Evolutionary conservation across 2,113 vertebrate species (phyloP).

Genomic region (Megalops atlanticus): DNA sequence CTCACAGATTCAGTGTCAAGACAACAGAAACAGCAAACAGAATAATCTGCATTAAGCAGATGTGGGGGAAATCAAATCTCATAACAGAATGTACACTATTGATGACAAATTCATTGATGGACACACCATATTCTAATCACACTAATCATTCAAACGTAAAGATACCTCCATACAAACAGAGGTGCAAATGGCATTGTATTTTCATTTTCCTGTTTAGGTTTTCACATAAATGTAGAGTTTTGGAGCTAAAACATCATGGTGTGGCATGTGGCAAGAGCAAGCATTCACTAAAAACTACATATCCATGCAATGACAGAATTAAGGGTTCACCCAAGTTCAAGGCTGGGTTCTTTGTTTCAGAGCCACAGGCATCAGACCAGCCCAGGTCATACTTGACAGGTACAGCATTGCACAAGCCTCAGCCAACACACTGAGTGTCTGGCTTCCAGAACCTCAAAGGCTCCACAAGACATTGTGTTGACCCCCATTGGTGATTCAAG

Average conservation of each 20-base stretch:
- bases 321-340: conserved; percentile 35
- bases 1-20: not conserved
- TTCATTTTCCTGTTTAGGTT: no score
- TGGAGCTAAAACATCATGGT: no score
- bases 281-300: no score
- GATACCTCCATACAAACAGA: no score
- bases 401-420: conserved; percentile 18
- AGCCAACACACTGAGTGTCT: conserved; percentile 30
- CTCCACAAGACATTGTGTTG: conserved; percentile 46
- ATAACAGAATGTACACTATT: no score
- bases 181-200: no score
- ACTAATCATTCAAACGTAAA: no score
- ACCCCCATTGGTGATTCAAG: not conserved
- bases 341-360: conserved; percentile 41
- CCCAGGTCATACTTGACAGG: conserved; percentile 38
- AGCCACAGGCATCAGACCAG: conserved; percentile 42
- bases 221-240: no score
- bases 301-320: no score
- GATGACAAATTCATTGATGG: not conserved
- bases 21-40: not conserved
- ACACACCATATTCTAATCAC: not conserved
- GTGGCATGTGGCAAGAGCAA: no score
- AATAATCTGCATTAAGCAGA: not conserved
- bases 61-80: not conserved
- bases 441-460: conserved; percentile 40